Percentiles rank a stretch among this genome's conserved stretches.
These are phyloP conservation scores for Drosophila tristis DNA, from an alignment of 1,140 invertebrate species.

Conservation along the genomic window DNA sequence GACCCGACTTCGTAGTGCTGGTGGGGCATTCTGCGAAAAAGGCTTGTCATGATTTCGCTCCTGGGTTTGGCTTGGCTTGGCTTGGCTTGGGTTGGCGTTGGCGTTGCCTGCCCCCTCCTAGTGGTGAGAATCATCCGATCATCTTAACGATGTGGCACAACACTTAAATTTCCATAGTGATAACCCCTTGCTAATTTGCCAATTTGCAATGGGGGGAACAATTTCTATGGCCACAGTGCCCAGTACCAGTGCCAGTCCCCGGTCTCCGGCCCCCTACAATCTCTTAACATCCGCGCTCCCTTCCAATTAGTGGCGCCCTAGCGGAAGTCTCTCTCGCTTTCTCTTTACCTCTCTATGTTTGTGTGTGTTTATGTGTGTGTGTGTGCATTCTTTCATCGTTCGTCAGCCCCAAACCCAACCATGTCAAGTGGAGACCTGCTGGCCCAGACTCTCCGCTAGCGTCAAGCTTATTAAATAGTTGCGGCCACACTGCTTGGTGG, in stretches of 20 bases:
- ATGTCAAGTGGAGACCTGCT: slow-evolving; percentile 64
- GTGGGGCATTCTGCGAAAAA: too few relatives aligned
- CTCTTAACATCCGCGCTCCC: not conserved
- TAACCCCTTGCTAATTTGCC: not conserved
- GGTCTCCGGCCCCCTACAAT: not conserved
- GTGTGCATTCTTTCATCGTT: slow-evolving; percentile 10
- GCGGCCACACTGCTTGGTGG: slow-evolving; percentile 15
- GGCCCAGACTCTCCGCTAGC: slow-evolving; percentile 36
- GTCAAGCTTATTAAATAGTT: slow-evolving; percentile 65
- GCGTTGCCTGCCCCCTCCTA: too few relatives aligned
- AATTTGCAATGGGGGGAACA: not conserved
- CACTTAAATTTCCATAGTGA: too few relatives aligned
- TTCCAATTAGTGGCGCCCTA: slow-evolving; percentile 40
- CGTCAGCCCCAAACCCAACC: slow-evolving; percentile 36
- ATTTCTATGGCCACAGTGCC: too few relatives aligned
- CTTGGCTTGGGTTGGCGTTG: too few relatives aligned
- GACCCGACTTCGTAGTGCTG: too few relatives aligned
- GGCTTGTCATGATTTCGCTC: too few relatives aligned
- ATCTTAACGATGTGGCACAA: too few relatives aligned
- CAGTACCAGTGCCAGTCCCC: too few relatives aligned
- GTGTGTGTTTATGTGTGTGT: not conserved
- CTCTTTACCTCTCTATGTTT: slow-evolving; percentile 1
- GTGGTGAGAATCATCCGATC: too few relatives aligned
- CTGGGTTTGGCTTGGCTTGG: too few relatives aligned
- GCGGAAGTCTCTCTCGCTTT: slow-evolving; percentile 26